phyloP scores from a whole-genome alignment of 2,888 invertebrate genomes.

The Thymelicus acteon region DNA sequence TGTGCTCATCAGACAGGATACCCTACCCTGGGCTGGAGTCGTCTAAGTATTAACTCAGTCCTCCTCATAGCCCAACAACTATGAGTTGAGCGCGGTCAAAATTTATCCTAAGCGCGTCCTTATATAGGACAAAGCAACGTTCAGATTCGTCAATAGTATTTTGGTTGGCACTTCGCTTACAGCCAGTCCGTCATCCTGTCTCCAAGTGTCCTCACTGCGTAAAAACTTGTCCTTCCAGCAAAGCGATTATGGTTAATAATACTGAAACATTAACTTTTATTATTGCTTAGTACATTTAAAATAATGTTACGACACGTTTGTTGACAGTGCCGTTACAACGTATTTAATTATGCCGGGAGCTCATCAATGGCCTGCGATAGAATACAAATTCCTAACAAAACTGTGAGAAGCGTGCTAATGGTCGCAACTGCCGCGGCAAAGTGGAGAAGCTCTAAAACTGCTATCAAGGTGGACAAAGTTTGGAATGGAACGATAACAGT shows the following conservation, averaged over 20 bases:
- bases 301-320: conserved; percentile 25
- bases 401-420: conserved; percentile 52
- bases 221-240: no score
- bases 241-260: no score
- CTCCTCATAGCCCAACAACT: background rate
- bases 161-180: no score
- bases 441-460: conserved; percentile 59
- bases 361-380: conserved; percentile 44
- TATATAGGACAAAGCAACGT: no score
- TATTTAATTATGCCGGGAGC: conserved; percentile 46
- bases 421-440: conserved; percentile 51
- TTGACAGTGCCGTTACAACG: conserved; percentile 19
- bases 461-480: conserved; percentile 74
- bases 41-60: no score
- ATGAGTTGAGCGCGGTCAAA: background rate
- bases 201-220: no score
- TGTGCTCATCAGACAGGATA: no score
- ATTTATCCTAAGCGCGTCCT: no score
- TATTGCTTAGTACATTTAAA: conserved; percentile 23
- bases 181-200: no score
- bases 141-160: no score
- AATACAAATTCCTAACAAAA: conserved; percentile 47
- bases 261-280: background rate
- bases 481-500: conserved; percentile 54
- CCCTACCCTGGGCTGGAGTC: no score